Percentiles rank a stretch among this genome's conserved stretches.
Conservation (phyloP, 2,888 invertebrate species). For the Proisotoma minuta region DNA sequence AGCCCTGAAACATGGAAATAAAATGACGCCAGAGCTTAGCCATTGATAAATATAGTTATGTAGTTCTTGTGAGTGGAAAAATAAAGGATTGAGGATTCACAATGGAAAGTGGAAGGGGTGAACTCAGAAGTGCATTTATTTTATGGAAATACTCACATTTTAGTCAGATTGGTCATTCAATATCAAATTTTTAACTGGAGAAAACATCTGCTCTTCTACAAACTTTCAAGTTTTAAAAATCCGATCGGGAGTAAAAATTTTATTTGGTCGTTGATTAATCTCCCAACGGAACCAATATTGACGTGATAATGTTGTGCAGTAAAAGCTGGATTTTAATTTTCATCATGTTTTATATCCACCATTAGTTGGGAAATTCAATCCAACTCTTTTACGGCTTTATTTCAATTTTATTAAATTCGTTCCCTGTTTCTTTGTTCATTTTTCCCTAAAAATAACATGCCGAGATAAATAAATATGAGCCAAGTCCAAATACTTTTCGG, state of each 20-base stretch:
- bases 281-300: background rate
- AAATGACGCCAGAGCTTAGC: background rate
- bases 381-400: background rate
- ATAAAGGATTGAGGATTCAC: background rate
- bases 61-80: no score
- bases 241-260: background rate
- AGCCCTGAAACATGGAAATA: background rate
- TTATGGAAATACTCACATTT: slow-evolving; percentile 6
- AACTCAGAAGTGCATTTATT: background rate
- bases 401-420: slow-evolving; percentile 13
- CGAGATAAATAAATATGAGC: no score
- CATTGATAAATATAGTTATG: no score
- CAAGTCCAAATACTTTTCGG: background rate
- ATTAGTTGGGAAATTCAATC: slow-evolving; percentile 6
- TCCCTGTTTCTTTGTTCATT: no score
- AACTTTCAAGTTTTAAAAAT: slow-evolving; percentile 11
- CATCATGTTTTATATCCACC: background rate
- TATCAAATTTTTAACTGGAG: slow-evolving; percentile 13
- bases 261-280: background rate
- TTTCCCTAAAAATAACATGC: no score
- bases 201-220: slow-evolving; percentile 13
- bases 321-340: slow-evolving; percentile 2
- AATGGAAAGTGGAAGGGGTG: background rate
- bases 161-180: slow-evolving; percentile 16
- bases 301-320: background rate